phyloP scores from a whole-genome alignment of 2,888 invertebrate species.

The Thera britannica region DNA sequence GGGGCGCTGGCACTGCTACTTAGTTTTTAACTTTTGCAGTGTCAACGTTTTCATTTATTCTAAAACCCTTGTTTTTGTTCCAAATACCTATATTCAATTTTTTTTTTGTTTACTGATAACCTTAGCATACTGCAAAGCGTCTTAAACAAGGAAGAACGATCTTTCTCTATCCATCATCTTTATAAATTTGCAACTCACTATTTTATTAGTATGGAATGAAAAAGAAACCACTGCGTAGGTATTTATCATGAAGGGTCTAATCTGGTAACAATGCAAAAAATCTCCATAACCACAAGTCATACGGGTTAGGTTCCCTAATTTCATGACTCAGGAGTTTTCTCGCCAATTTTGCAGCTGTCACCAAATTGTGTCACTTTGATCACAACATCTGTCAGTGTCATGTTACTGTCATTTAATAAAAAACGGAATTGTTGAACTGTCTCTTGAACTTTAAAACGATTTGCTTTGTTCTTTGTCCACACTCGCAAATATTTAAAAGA shows the following conservation, averaged over 20 bases:
- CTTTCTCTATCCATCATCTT: too few relatives aligned
- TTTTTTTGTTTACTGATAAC: too few relatives aligned
- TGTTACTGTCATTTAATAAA: conserved; percentile 17
- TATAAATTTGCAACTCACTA: not conserved
- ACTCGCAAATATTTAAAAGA: not conserved
- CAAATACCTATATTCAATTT: too few relatives aligned
- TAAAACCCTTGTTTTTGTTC: too few relatives aligned
- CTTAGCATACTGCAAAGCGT: too few relatives aligned
- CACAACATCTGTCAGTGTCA: conserved; percentile 25
- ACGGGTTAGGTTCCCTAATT: conserved; percentile 17
- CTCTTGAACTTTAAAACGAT: not conserved
- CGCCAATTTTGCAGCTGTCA: conserved; percentile 12
- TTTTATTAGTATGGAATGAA: not conserved
- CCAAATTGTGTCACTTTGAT: conserved; percentile 28
- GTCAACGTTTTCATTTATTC: too few relatives aligned
- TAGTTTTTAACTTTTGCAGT: too few relatives aligned
- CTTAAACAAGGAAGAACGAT: too few relatives aligned
- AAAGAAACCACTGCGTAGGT: not conserved
- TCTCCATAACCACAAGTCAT: conserved; percentile 27
- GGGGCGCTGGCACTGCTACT: too few relatives aligned
- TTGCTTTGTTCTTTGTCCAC: conserved; percentile 5
- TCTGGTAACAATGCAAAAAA: conserved; percentile 27
- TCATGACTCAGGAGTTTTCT: conserved; percentile 27
- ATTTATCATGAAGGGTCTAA: not conserved
- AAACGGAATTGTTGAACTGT: conserved; percentile 4